phyloP scores from a whole-genome alignment of 2,888 invertebrate species.

The Hylaea fasciaria region DNA sequence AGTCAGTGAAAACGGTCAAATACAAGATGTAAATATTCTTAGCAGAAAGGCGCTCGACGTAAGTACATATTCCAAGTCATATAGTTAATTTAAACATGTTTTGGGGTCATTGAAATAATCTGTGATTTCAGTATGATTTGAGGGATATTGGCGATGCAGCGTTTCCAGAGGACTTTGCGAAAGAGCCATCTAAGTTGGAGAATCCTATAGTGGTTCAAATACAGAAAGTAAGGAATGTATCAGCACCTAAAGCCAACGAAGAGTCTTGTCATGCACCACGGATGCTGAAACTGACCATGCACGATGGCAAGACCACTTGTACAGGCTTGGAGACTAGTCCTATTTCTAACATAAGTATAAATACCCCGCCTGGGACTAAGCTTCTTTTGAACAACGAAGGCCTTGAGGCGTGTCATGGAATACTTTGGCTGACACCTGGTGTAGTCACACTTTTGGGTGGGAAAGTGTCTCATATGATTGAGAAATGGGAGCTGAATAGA shows the following conservation, averaged over 20 bases:
- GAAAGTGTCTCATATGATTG: conserved; percentile 91
- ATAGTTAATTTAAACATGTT: conserved; percentile 36
- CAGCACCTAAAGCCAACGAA: conserved; percentile 96
- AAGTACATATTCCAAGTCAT: conserved; percentile 64
- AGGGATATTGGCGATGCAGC: conserved; percentile 92
- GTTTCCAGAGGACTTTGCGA: conserved; percentile 88
- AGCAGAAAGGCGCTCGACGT: conserved; percentile 89
- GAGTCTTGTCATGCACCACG: conserved; percentile 92
- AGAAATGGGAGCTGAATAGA: conserved; percentile 93
- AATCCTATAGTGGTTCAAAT: conserved; percentile 92
- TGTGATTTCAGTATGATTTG: conserved; percentile 87
- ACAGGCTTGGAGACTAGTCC: conserved; percentile 91
- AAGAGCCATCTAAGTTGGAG: conserved; percentile 81
- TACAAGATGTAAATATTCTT: conserved; percentile 86
- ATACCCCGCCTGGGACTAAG: conserved; percentile 96
- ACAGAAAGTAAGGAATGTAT: conserved; percentile 93
- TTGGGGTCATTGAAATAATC: conserved; percentile 34
- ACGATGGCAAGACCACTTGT: conserved; percentile 92
- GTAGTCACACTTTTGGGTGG: conserved; percentile 93
- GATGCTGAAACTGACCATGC: conserved; percentile 92
- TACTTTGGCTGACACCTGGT: conserved; percentile 88
- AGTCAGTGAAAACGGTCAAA: conserved; percentile 86
- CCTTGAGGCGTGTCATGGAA: conserved; percentile 87
- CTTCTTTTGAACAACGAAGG: conserved; percentile 81
- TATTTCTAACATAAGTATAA: conserved; percentile 89